A percentile compares a stretch with the other conserved stretches of the same genome.
These are phyloP conservation scores for Rhysida immarginata DNA, from an alignment of 1,140 invertebrate species.

Conservation along the genomic window DNA sequence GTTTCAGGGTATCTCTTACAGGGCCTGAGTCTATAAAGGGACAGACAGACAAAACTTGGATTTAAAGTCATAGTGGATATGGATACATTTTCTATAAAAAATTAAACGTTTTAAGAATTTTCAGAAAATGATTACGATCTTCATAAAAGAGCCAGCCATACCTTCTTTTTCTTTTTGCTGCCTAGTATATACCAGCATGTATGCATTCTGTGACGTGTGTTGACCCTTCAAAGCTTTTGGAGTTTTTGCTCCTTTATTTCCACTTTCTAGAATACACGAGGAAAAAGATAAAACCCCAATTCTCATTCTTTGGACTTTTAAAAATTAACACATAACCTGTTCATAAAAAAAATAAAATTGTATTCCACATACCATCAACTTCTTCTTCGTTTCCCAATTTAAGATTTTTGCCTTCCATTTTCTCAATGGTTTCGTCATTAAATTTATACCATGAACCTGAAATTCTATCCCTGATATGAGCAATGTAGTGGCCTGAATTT, in stretches of 20 bases:
- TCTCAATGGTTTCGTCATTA: conserved; percentile 50
- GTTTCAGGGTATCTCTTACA: too few relatives aligned
- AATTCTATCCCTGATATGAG: conserved; percentile 40
- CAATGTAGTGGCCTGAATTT: conserved; percentile 54
- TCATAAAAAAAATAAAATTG: neutral
- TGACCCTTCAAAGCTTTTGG: conserved; percentile 24
- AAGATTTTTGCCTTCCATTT: conserved; percentile 39
- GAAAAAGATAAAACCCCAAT: neutral
- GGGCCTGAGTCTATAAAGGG: too few relatives aligned
- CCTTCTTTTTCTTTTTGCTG: conserved; percentile 10
- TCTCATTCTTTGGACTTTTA: neutral
- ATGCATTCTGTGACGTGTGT: conserved; percentile 39
- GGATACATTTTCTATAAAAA: neutral
- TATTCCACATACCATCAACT: conserved; percentile 3
- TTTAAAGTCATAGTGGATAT: neutral
- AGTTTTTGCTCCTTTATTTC: neutral
- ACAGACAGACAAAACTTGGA: too few relatives aligned
- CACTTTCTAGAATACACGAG: neutral
- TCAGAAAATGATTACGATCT: too few relatives aligned
- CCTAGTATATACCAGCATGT: conserved; percentile 47
- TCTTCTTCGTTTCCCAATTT: conserved; percentile 37
- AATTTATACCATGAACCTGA: conserved; percentile 47
- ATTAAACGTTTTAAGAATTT: conserved; percentile 4
- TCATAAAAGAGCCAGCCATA: too few relatives aligned
- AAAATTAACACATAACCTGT: neutral